Percentiles rank a stretch among this genome's conserved stretches.
Evolutionary conservation across 2,888 invertebrate genomes (phyloP).

Genomic region (Chrysopilus asiliformis): DNA sequence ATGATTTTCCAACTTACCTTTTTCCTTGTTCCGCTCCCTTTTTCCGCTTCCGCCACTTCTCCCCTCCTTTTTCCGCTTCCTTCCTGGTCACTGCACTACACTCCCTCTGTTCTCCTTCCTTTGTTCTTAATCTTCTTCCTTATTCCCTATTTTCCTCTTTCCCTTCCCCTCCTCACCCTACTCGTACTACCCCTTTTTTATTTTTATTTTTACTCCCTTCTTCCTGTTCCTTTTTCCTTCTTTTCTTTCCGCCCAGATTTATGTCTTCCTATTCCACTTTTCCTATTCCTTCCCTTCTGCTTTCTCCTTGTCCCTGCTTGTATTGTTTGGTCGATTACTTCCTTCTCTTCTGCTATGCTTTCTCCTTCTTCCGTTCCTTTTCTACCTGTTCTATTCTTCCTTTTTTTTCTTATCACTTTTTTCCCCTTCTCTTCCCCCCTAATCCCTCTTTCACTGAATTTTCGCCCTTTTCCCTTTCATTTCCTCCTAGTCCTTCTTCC

Average conservation of each 20-base stretch:
- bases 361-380: slow-evolving; percentile 2
- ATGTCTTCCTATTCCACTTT: not conserved
- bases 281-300: not conserved
- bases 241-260: not conserved
- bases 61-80: not conserved
- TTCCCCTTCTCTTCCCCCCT: not conserved
- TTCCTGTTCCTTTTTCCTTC: not conserved
- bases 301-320: not conserved
- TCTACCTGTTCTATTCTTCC: not conserved
- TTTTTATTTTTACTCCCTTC: no score
- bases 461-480: not conserved
- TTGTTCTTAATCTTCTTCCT: no score
- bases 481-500: not conserved
- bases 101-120: not conserved
- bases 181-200: not conserved
- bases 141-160: not conserved
- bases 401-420: not conserved
- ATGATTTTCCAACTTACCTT: not conserved
- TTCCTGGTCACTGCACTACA: not conserved
- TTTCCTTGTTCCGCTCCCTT: not conserved
- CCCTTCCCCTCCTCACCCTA: not conserved
- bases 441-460: not conserved
- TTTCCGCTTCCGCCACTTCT: not conserved
- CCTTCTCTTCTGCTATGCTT: not conserved
- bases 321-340: not conserved